phyloP scores from a whole-genome alignment of 2,888 invertebrate genomes.

The Chouioia cunea region DNA sequence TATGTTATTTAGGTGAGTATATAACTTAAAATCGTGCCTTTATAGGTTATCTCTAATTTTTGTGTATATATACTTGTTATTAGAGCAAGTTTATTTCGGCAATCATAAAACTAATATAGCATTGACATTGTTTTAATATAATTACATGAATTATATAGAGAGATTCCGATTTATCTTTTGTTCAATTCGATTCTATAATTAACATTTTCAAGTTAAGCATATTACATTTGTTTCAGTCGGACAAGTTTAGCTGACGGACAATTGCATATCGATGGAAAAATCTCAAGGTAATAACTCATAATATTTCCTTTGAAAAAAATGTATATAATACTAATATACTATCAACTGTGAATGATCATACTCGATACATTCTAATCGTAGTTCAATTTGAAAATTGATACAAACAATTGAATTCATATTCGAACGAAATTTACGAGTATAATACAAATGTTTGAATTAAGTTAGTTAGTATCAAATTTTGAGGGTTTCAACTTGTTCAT shows the following conservation, averaged over 20 bases:
- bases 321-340: no score
- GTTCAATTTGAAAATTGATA: no score
- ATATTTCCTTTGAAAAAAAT: not conserved
- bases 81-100: conserved; percentile 14
- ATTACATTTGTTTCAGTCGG: conserved; percentile 38
- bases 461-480: no score
- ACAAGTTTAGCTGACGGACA: conserved; percentile 50
- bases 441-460: no score
- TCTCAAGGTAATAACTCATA: conserved; percentile 46
- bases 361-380: no score
- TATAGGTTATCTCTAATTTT: not conserved
- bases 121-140: no score
- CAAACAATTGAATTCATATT: no score
- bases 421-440: no score
- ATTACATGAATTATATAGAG: no score
- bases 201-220: not conserved
- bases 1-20: conserved; percentile 60
- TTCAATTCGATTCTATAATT: not conserved
- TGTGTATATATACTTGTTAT: not conserved
- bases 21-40: not conserved
- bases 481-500: no score
- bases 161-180: not conserved
- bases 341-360: no score
- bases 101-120: no score
- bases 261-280: conserved; percentile 51